Evolutionary conservation across 1,140 invertebrate species (phyloP).

Genomic region (Lepidurus couesii): DNA sequence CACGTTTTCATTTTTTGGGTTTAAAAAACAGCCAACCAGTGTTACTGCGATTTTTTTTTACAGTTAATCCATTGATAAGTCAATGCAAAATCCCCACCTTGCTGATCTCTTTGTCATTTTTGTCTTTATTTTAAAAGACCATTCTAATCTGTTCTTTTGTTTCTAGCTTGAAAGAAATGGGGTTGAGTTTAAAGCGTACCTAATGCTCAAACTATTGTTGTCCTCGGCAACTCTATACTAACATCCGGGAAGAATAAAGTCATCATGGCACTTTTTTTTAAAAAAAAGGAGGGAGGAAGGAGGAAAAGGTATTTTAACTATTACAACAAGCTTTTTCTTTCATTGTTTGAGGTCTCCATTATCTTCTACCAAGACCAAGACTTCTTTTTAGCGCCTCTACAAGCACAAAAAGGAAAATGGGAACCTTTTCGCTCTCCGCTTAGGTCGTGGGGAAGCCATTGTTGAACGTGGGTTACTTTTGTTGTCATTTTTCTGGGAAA

Average conservation of each 20-base stretch:
- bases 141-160: background rate
- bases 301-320: conserved; percentile 20
- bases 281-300: background rate
- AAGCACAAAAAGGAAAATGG: background rate
- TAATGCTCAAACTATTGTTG: background rate
- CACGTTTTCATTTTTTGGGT: background rate
- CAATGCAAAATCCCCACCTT: background rate
- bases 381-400: background rate
- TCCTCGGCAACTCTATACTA: conserved; percentile 3
- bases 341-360: conserved; percentile 22
- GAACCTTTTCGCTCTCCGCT: background rate
- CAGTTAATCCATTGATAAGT: background rate
- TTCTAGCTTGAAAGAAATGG: background rate
- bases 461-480: background rate
- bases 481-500: conserved; percentile 7
- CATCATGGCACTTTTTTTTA: background rate
- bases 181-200: background rate
- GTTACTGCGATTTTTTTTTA: background rate
- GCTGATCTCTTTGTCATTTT: background rate
- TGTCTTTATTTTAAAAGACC: background rate
- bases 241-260: conserved; percentile 21
- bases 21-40: background rate
- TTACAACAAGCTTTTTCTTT: conserved; percentile 20
- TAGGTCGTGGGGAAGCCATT: background rate
- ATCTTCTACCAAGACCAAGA: background rate